These are phyloP conservation scores for Nothocercus julius DNA, from an alignment of 2,113 vertebrate genomes.

Conservation along the genomic window DNA sequence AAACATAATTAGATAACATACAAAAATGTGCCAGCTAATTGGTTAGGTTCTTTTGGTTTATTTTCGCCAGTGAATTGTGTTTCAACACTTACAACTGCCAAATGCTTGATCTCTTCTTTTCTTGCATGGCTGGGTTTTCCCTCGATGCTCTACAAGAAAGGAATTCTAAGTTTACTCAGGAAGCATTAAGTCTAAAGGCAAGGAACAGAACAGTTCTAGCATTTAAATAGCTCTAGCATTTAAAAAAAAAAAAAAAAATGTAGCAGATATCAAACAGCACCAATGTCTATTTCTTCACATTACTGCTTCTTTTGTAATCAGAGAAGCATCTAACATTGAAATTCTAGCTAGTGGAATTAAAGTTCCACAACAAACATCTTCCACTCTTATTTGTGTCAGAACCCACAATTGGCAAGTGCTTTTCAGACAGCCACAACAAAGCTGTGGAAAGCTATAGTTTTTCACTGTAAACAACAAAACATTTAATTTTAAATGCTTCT, in stretches of 20 bases:
- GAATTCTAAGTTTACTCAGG: constrained; percentile 15
- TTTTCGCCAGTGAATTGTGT: not conserved
- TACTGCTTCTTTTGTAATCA: not conserved
- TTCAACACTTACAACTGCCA: constrained; percentile 96
- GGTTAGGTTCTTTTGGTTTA: not conserved
- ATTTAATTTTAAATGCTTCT: not conserved
- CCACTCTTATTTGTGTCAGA: not conserved
- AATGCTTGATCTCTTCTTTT: constrained; percentile 98
- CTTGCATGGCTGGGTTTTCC: constrained; percentile 91
- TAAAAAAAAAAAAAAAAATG: not conserved
- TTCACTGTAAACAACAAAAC: not conserved
- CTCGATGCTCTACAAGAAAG: constrained; percentile 87
- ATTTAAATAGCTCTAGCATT: not conserved
- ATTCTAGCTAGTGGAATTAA: not conserved
- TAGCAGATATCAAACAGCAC: not conserved
- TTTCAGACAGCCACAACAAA: not conserved
- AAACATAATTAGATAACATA: constrained; percentile 20
- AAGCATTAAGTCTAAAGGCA: not conserved
- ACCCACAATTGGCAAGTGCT: not conserved
- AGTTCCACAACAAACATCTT: not conserved
- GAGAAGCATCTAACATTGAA: not conserved
- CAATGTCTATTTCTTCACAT: not conserved
- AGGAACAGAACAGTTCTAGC: not conserved
- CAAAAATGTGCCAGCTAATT: constrained; percentile 30
- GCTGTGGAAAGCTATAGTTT: not conserved